Evolutionary conservation across 2,113 vertebrate species (phyloP).

Genomic region (Callaeas wilsoni): DNA sequence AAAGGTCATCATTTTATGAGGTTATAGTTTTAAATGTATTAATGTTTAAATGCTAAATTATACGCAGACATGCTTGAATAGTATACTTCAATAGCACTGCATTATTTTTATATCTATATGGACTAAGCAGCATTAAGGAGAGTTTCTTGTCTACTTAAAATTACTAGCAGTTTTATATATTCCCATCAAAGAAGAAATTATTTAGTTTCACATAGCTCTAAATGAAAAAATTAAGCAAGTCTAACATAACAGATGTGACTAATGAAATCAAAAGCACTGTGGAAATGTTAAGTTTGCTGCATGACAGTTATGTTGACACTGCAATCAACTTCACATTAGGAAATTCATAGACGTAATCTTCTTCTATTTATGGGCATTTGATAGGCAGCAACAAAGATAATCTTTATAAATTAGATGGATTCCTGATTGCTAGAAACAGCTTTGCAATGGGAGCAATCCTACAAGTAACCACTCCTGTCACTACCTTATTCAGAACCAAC

Average conservation of each 20-base stretch:
- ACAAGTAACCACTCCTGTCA: not conserved
- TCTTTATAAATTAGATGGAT: not conserved
- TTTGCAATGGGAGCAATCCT: not conserved
- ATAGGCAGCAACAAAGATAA: not conserved
- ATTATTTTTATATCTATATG: not conserved
- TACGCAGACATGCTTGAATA: not conserved
- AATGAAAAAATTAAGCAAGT: not conserved
- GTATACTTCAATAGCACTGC: not conserved
- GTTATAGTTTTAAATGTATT: not conserved
- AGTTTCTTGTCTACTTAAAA: not conserved
- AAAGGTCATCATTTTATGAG: not conserved
- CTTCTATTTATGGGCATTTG: conserved; percentile 7
- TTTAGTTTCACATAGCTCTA: not conserved
- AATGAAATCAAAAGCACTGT: conserved; percentile 29
- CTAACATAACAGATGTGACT: not conserved
- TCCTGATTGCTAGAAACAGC: not conserved
- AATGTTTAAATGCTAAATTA: not conserved
- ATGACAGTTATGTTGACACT: conserved; percentile 53
- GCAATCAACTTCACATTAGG: conserved; percentile 57
- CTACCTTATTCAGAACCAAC: not conserved
- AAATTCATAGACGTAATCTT: conserved; percentile 36
- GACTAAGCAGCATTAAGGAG: not conserved
- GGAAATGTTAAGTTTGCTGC: conserved; percentile 15
- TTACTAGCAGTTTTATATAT: not conserved
- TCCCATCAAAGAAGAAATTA: not conserved